These are phyloP conservation scores for Apamea sordens DNA, from an alignment of 2,888 invertebrate genomes.

Conservation along the genomic window DNA sequence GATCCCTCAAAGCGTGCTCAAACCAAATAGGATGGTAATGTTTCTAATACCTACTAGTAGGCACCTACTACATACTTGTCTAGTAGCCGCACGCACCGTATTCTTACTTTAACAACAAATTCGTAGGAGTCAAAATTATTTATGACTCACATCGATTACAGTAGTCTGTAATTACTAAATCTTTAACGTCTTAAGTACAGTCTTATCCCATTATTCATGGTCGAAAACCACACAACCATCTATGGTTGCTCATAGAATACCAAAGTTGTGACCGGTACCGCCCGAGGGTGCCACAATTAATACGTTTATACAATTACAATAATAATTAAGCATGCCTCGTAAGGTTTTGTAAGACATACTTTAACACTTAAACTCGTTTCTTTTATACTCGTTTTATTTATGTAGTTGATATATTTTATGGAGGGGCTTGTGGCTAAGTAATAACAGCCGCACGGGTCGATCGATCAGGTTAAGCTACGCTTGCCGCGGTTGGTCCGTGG, in stretches of 20 bases:
- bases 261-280: conserved; percentile 26
- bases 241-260: conserved; percentile 36
- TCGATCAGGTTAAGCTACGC: no score
- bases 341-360: conserved; percentile 50
- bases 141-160: conserved; percentile 48
- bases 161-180: conserved; percentile 35
- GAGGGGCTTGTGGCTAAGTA: no score
- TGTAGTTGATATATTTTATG: conserved; percentile 8
- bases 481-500: no score
- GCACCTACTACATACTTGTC: background rate
- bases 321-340: conserved; percentile 33
- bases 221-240: background rate
- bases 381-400: conserved; percentile 58
- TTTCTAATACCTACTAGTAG: background rate
- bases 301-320: conserved; percentile 20
- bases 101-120: background rate
- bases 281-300: conserved; percentile 38
- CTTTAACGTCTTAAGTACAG: conserved; percentile 2
- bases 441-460: no score
- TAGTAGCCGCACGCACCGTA: background rate
- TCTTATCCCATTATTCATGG: conserved; percentile 27
- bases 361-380: conserved; percentile 60
- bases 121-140: background rate
- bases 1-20: background rate
- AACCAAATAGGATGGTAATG: background rate